phyloP scores from a whole-genome alignment of 2,888 invertebrate species.

The Noctua pronuba region DNA sequence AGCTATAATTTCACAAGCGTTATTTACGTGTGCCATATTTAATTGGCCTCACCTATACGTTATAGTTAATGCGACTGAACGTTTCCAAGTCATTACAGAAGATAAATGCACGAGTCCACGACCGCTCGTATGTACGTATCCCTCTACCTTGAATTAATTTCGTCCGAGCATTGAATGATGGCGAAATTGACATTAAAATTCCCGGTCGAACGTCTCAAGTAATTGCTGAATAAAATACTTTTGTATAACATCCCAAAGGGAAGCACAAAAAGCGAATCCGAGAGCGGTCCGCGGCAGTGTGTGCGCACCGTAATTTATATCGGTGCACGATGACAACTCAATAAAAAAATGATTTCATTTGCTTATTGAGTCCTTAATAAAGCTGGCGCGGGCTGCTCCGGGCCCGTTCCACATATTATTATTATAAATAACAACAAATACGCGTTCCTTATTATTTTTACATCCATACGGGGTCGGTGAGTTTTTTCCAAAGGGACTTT shows the following conservation, averaged over 20 bases:
- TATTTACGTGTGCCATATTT: conserved; percentile 85
- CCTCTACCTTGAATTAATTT: conserved; percentile 84
- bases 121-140: conserved; percentile 75
- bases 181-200: conserved; percentile 90
- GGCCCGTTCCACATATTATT: conserved; percentile 83
- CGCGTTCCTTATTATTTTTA: conserved; percentile 81
- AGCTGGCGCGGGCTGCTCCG: conserved; percentile 80
- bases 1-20: conserved; percentile 79
- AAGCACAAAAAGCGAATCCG: conserved; percentile 85
- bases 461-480: conserved; percentile 71
- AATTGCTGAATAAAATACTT: conserved; percentile 90
- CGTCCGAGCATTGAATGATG: conserved; percentile 88
- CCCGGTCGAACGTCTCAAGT: conserved; percentile 88
- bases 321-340: conserved; percentile 89
- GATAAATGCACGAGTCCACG: conserved; percentile 80
- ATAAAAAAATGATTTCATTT: conserved; percentile 91
- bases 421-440: conserved; percentile 86
- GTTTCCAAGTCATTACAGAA: conserved; percentile 86
- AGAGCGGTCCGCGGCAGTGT: conserved; percentile 77
- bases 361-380: conserved; percentile 90
- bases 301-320: conserved; percentile 88
- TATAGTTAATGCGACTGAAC: conserved; percentile 82
- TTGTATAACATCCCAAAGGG: conserved; percentile 88
- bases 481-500: conserved; percentile 75
- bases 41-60: conserved; percentile 85